Conservation (phyloP, 2,113 vertebrate species). For the Terrapene triunguis region DNA sequence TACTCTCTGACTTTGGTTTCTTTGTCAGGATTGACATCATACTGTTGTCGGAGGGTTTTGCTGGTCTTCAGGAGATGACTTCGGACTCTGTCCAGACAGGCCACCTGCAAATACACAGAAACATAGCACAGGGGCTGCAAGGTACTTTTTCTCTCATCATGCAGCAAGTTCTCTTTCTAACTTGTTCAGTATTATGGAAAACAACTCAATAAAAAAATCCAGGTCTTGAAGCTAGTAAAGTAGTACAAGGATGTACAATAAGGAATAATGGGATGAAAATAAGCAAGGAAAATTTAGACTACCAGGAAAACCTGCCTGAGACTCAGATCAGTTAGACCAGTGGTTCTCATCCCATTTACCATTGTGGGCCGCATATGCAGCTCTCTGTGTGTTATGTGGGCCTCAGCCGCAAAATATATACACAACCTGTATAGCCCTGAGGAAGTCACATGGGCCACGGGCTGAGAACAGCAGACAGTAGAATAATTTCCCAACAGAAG, state of each 20-base stretch:
- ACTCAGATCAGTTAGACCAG: background rate
- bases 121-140: conserved; percentile 7
- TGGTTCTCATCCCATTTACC: too few species aligned
- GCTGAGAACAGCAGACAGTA: background rate
- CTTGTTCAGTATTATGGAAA: conserved; percentile 7
- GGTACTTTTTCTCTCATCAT: accelerated
- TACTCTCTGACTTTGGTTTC: conserved; percentile 93
- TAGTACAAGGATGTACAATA: background rate
- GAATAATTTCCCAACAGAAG: background rate
- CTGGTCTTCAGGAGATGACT: conserved; percentile 88
- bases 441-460: too few species aligned
- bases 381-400: too few species aligned
- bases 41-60: conserved; percentile 86
- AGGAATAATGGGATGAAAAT: background rate
- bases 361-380: too few species aligned
- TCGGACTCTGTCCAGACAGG: conserved; percentile 78
- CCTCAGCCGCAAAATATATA: too few species aligned
- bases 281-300: background rate
- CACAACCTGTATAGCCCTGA: too few species aligned
- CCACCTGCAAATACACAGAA: conserved; percentile 76
- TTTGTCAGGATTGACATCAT: conserved; percentile 74
- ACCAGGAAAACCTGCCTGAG: background rate
- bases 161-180: background rate
- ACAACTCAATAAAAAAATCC: background rate
- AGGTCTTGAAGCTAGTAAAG: background rate